Conservation (phyloP, 2,113 vertebrate species). For the Diglossa brunneiventris region DNA sequence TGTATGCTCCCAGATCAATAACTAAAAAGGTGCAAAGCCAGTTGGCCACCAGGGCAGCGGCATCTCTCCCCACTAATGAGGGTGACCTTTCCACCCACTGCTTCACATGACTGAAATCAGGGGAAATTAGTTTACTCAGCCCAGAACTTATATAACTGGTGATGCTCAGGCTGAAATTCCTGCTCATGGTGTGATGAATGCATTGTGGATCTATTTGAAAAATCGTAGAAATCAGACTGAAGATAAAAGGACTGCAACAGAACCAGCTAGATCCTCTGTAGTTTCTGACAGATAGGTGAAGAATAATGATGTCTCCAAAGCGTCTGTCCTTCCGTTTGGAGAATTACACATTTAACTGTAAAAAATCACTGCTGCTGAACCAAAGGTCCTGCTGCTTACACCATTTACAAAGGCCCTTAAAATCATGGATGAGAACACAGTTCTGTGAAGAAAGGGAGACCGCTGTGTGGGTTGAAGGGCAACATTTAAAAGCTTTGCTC, state of each 20-base stretch:
- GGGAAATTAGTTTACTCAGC: constrained; percentile 33
- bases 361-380: constrained; percentile 22
- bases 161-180: neutral
- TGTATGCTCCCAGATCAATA: constrained; percentile 18
- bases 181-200: constrained; percentile 23
- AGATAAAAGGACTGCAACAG: constrained; percentile 37
- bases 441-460: constrained; percentile 11
- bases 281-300: constrained; percentile 32
- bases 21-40: constrained; percentile 27
- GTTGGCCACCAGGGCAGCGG: constrained; percentile 38
- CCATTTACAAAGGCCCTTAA: constrained; percentile 31
- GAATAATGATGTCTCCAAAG: constrained; percentile 62
- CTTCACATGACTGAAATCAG: constrained; percentile 19
- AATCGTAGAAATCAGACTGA: constrained; percentile 22
- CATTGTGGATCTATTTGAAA: constrained; percentile 7
- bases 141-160: neutral
- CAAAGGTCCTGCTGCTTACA: constrained; percentile 49
- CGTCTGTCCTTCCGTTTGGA: constrained; percentile 4
- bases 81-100: constrained; percentile 39
- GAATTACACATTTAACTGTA: constrained; percentile 46
- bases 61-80: constrained; percentile 51
- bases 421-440: constrained; percentile 6
- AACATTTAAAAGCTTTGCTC: constrained; percentile 29
- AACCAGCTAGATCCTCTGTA: constrained; percentile 49
- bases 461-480: constrained; percentile 43